Evolutionary conservation across 2,113 vertebrate genomes (phyloP), one percentile per base, ranked within the genome.

Genomic region (Mugil cephalus): DNA sequence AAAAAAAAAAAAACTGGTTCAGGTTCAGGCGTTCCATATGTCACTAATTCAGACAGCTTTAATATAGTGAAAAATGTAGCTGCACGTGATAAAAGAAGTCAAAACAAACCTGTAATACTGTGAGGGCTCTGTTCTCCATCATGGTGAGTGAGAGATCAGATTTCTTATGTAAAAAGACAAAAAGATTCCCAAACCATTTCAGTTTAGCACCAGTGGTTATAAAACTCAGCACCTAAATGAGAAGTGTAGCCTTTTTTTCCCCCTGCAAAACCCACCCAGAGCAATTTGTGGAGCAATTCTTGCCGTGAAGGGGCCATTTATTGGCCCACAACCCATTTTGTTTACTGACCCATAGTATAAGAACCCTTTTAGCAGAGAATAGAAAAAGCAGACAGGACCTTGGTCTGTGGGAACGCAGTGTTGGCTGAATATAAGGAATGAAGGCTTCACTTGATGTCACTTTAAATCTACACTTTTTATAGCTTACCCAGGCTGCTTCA

Each of bases 281-380:
- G 63, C 69, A 73, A 82, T 81, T 73, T 73, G 66, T 59, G n/a
- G 36, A 46, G 77, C 55, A 60, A 40, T 35, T 79, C 52, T 50
- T 64, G 69, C 61, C 54, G 35, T 56, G 60, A 59, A 14, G 62
- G 74, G 70, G 56, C 63, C 68, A 60, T 80, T 86, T 80, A 83
- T 48, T 35, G 54, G 39, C 47, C 48, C 72, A 18, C 34, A 59
- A 69, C 38, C 69, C 58, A 63, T 85, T 82, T 61, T 85, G 74
- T 82, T 86, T 87, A 86, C 80, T 79, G 80, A 86, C 74, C 83
- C 74, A 24, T 59, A 4, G 58, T 51, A 66, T 71, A 73, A 82
- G 39, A 76, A 67, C 19, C 69, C 62, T 87, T 85, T 87, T 82
- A 74, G 72, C 43, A 51, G 69, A 36, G 69, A 79, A 62, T 5